These are phyloP conservation scores for Cecropterus lyciades DNA, from an alignment of 1,140 invertebrate species.

Conservation along the genomic window DNA sequence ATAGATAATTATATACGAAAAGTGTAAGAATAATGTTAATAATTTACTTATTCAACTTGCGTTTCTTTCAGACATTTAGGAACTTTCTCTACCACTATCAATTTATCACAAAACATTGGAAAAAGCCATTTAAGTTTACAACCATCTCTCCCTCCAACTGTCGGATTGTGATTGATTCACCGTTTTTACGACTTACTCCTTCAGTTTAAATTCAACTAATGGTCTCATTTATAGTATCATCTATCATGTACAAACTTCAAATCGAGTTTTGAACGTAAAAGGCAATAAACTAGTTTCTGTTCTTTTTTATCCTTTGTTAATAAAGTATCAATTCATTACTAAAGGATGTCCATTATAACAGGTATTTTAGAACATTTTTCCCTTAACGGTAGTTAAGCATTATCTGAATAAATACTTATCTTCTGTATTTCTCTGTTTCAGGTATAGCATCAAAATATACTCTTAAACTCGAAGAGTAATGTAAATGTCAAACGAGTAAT, in stretches of 20 bases:
- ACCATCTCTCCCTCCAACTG: conserved; percentile 43
- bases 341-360: too few relatives aligned
- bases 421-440: conserved; percentile 58
- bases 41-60: too few relatives aligned
- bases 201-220: conserved; percentile 45
- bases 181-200: conserved; percentile 51
- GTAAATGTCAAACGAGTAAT: too few relatives aligned
- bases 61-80: background rate
- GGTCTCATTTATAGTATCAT: conserved; percentile 29
- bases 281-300: background rate
- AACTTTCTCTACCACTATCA: background rate
- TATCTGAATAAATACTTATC: background rate
- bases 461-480: too few relatives aligned
- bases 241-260: conserved; percentile 4
- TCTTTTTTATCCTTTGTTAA: too few relatives aligned
- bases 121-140: conserved; percentile 45
- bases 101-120: conserved; percentile 25
- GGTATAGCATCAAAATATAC: conserved; percentile 47
- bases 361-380: too few relatives aligned
- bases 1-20: too few relatives aligned
- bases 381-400: too few relatives aligned
- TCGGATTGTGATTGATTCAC: conserved; percentile 68
- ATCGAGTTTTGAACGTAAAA: conserved; percentile 1
- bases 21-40: too few relatives aligned
- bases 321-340: too few relatives aligned